Evolutionary conservation across 2,113 vertebrate genomes (phyloP).

Genomic region (Xenus cinereus): DNA sequence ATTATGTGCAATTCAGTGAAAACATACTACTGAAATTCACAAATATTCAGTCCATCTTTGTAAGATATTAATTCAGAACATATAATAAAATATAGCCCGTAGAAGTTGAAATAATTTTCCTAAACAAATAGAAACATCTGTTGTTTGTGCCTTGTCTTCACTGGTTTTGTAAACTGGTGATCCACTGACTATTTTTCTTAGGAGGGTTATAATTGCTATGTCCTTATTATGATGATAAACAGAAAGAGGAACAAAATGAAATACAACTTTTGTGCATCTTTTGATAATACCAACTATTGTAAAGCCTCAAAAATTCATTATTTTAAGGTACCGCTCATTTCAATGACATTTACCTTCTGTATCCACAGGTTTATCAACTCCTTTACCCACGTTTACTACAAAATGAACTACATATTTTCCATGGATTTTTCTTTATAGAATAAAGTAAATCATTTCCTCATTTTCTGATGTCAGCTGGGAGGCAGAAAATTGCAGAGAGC

Average conservation of each 20-base stretch:
- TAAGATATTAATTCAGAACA: background rate
- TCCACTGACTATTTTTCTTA: background rate
- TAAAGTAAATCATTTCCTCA: background rate
- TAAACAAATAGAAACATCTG: background rate
- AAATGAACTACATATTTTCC: background rate
- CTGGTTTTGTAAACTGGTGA: background rate
- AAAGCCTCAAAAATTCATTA: background rate
- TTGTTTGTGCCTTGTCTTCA: background rate
- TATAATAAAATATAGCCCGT: background rate
- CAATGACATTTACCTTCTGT: background rate
- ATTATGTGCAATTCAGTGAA: background rate
- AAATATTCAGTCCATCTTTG: background rate
- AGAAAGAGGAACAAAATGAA: background rate
- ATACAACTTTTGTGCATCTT: background rate
- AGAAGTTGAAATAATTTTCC: background rate
- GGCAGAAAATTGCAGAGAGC: background rate
- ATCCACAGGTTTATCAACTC: background rate
- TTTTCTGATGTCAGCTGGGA: background rate
- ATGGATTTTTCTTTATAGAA: background rate
- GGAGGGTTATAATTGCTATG: background rate
- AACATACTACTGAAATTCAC: background rate
- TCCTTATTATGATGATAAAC: background rate
- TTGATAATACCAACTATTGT: background rate
- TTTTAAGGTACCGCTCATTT: background rate
- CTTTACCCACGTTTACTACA: background rate